These are phyloP conservation scores for Aporophyla lueneburgensis DNA, from an alignment of 2,888 invertebrate genomes.

Conservation along the genomic window DNA sequence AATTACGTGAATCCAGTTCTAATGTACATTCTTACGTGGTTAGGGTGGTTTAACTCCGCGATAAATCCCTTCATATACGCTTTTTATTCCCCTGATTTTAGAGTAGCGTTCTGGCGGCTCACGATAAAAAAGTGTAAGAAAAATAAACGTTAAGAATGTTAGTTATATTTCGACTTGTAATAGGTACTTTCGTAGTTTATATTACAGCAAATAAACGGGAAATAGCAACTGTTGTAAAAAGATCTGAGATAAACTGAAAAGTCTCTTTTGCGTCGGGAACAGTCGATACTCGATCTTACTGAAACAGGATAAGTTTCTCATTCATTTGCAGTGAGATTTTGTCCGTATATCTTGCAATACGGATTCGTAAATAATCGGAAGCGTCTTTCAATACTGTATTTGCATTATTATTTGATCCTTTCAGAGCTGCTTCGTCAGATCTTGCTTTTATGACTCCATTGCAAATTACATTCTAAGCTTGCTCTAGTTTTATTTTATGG, in stretches of 20 bases:
- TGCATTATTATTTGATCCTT: slow-evolving; percentile 38
- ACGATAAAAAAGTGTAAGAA: slow-evolving; percentile 93
- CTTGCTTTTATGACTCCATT: slow-evolving; percentile 25
- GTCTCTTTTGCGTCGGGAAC: background rate
- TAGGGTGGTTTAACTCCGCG: slow-evolving; percentile 97
- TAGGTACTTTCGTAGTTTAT: slow-evolving; percentile 48
- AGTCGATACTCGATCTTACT: slow-evolving; percentile 27
- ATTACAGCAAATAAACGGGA: slow-evolving; percentile 48
- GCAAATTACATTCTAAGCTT: background rate
- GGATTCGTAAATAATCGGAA: slow-evolving; percentile 25
- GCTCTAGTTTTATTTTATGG: slow-evolving; percentile 5
- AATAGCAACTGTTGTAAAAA: slow-evolving; percentile 29
- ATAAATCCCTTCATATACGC: slow-evolving; percentile 98
- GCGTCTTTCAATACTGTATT: slow-evolving; percentile 30
- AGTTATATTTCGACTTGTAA: slow-evolving; percentile 33
- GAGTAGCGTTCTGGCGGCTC: slow-evolving; percentile 96
- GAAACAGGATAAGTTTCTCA: slow-evolving; percentile 7
- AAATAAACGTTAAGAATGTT: slow-evolving; percentile 74
- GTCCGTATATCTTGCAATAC: slow-evolving; percentile 8
- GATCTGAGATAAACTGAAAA: slow-evolving; percentile 14
- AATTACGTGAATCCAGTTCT: slow-evolving; percentile 91
- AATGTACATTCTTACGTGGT: slow-evolving; percentile 95
- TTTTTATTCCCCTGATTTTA: slow-evolving; percentile 96
- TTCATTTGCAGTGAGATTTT: slow-evolving; percentile 4
- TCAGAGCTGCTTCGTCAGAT: slow-evolving; percentile 2